phyloP scores from a whole-genome alignment of 2,797 vertebrate genomes.

The Onychomys torridus region DNA sequence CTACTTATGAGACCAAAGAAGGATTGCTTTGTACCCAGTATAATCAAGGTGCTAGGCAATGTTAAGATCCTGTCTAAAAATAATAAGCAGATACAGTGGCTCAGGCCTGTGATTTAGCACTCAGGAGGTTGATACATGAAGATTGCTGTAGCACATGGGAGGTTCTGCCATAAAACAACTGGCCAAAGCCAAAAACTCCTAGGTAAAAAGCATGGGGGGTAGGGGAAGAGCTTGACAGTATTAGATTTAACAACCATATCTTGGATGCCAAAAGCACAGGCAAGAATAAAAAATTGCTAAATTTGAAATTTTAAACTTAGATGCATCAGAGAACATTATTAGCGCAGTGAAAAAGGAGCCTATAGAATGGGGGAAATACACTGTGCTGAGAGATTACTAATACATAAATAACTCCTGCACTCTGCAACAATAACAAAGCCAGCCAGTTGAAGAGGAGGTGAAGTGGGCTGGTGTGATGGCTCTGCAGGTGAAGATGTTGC shows the following conservation, averaged over 20 bases:
- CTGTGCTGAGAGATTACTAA: background rate
- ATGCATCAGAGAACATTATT: background rate
- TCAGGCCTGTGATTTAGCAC: background rate
- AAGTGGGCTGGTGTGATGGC: background rate
- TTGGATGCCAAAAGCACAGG: conserved; percentile 22
- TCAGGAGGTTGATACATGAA: background rate
- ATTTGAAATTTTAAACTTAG: conserved; percentile 11
- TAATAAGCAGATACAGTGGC: background rate
- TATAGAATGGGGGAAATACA: conserved; percentile 4
- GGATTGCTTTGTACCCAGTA: background rate
- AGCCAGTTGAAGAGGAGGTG: background rate
- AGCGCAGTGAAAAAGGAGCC: background rate
- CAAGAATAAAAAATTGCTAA: conserved; percentile 20
- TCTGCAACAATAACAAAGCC: background rate
- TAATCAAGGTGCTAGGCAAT: too few species aligned
- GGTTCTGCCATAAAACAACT: background rate
- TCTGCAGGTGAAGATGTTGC: background rate
- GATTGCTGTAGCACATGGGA: background rate
- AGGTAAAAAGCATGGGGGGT: background rate
- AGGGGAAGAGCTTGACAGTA: background rate
- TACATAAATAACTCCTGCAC: background rate
- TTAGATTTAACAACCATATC: background rate
- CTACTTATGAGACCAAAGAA: background rate
- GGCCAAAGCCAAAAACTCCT: background rate
- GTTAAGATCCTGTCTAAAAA: background rate